Evolutionary conservation across 2,797 vertebrate species (phyloP).

Genomic region (Scolopax bukidnonensis): DNA sequence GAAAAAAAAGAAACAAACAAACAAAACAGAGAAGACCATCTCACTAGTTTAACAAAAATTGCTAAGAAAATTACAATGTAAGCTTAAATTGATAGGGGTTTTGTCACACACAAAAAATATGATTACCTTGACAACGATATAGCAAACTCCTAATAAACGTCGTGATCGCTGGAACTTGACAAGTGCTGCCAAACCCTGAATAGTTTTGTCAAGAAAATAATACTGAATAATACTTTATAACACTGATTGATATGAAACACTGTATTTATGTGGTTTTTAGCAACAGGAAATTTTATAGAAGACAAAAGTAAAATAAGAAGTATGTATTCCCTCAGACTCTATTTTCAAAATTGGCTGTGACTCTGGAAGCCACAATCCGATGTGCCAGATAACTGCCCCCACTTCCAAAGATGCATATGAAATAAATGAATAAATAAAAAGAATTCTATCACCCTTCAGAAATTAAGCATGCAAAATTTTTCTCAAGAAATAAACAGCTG

Average conservation of each 20-base stretch:
- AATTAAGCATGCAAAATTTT: background rate
- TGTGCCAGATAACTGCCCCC: background rate
- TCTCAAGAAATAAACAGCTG: background rate
- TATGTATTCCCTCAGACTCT: background rate
- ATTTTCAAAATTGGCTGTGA: background rate
- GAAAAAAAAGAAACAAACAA: background rate
- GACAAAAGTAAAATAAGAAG: background rate
- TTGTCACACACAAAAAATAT: background rate
- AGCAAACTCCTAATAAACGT: conserved; percentile 93
- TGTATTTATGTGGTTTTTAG: background rate
- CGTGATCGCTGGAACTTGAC: conserved; percentile 93
- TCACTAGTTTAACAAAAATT: background rate
- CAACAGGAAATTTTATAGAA: background rate
- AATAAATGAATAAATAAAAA: background rate
- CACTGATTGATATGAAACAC: background rate
- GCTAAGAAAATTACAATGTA: background rate
- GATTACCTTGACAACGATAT: conserved; percentile 96
- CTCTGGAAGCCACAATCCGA: background rate
- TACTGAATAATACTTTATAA: background rate
- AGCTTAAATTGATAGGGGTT: background rate
- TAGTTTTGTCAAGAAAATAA: conserved; percentile 79
- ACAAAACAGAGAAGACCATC: background rate
- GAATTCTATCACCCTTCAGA: background rate
- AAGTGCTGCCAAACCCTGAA: conserved; percentile 90
- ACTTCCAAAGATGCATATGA: background rate